These are phyloP conservation scores for Sebastes matsubarae DNA, from an alignment of 2,797 vertebrate genomes.

Conservation along the genomic window DNA sequence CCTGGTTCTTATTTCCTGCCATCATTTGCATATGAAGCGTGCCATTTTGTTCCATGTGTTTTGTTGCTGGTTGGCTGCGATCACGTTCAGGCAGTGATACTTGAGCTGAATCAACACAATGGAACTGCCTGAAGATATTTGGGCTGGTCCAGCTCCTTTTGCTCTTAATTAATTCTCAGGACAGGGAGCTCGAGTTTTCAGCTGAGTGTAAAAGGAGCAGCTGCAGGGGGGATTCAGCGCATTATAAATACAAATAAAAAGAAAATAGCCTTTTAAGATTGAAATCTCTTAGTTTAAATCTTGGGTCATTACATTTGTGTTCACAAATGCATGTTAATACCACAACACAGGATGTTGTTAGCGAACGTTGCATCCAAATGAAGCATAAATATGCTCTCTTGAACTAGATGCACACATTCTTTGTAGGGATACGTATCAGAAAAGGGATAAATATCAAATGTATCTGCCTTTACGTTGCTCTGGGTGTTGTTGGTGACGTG, in stretches of 20 bases:
- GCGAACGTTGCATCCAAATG: background rate
- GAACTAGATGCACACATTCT: background rate
- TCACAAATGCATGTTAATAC: background rate
- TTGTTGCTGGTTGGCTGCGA: slow-evolving; percentile 39
- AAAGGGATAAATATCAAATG: background rate
- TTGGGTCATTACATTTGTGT: background rate
- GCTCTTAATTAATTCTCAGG: slow-evolving; percentile 67
- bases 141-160: slow-evolving; percentile 62
- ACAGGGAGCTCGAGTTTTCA: slow-evolving; percentile 54
- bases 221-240: slow-evolving; percentile 37
- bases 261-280: background rate
- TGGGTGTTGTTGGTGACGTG: background rate
- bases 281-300: background rate
- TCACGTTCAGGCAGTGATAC: slow-evolving; percentile 56
- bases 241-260: background rate
- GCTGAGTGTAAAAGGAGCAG: slow-evolving; percentile 27
- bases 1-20: slow-evolving; percentile 65
- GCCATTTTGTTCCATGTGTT: slow-evolving; percentile 58
- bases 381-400: too few species aligned
- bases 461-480: background rate
- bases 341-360: background rate
- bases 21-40: slow-evolving; percentile 68
- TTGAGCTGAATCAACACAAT: slow-evolving; percentile 61
- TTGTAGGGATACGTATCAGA: background rate
- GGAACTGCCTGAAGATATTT: slow-evolving; percentile 77